Percentiles rank a stretch among this genome's conserved stretches.
phyloP scores from a whole-genome alignment of 53 echinoderm and acorn worm species.

The Holothuria leucospilota region DNA sequence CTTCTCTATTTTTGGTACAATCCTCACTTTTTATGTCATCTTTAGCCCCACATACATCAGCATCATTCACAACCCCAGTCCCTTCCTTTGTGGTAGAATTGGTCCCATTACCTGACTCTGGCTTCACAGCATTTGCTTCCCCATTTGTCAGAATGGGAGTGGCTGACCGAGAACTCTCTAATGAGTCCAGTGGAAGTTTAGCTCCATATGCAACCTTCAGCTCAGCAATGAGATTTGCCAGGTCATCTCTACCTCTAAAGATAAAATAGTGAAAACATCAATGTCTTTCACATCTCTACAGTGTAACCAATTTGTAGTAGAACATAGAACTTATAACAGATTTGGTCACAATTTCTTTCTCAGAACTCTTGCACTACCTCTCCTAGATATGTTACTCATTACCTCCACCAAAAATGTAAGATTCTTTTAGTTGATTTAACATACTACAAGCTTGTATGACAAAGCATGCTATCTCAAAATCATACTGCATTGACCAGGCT shows the following conservation, averaged over 20 bases:
- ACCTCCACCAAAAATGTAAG: too few relatives aligned
- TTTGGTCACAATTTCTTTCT: too few relatives aligned
- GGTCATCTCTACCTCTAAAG: slow-evolving; percentile 18
- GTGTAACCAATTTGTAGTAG: too few relatives aligned
- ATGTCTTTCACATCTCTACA: too few relatives aligned
- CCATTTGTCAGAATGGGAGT: slow-evolving; percentile 27
- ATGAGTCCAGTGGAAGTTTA: slow-evolving; percentile 1
- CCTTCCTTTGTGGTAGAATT: not conserved
- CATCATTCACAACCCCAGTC: not conserved
- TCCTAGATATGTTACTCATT: too few relatives aligned
- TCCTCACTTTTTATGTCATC: slow-evolving; percentile 13
- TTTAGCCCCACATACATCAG: slow-evolving; percentile 6
- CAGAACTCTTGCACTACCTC: too few relatives aligned
- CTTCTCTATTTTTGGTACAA: not conserved
- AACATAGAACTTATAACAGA: too few relatives aligned
- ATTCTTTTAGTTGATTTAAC: too few relatives aligned
- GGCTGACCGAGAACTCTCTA: slow-evolving; percentile 27
- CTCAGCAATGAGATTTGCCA: slow-evolving; percentile 27
- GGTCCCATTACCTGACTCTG: not conserved
- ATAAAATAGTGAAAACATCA: too few relatives aligned
- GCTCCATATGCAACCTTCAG: not conserved
- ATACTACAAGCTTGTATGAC: too few relatives aligned
- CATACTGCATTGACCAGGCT: too few relatives aligned
- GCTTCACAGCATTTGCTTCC: not conserved
- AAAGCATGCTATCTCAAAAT: too few relatives aligned